Base-by-base conservation (phyloP, 2,113 vertebrate genomes). In the Vidua macroura region DNA sequence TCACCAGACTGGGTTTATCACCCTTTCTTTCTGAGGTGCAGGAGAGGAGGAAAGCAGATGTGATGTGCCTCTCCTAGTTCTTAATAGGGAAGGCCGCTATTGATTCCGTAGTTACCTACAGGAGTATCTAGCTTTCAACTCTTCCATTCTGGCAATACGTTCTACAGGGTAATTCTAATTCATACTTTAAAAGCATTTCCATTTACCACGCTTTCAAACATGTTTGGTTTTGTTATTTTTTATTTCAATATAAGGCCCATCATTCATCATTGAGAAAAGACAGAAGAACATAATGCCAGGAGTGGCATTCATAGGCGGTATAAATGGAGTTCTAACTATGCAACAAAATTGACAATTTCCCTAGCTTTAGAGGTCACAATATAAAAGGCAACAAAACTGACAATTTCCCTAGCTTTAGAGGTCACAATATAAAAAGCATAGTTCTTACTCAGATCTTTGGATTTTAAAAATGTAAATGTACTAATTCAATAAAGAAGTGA, bases 71-170 rank as follows among this genome's bases (percentile, higher is more conserved):
- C 28, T 72, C 10, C 46, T 75, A 68, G 24, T 35, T 80, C 52
- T 56, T 48, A 43, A 21, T 49, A 55, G 0, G 46, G 31, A 75
- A 19, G 5, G 6, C 31, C 0, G 1, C 22, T 30, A 49, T 19
- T 51, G 25, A 15, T 63, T 92, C 39, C n/a, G 28, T 4, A 67
- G 13, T 15, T 55, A 48, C n/a, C 22, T 56, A 43, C 12, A 60
- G 41, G 25, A 52, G 2, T 37, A 82, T 48, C 9, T 20, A 55
- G 52, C 28, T 41, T 52, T 58, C 25, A 82, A 35, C 48, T 63
- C 53, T 81, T 55, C 44, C 23, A 49, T 68, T 55, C 19, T 55
- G 3, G 25, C 20, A 72, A 18, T 53, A 25, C 33, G 5, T 60
- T 88, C 33, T 33, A 64, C 13, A 55, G 30, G 2, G 8, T 39